Evolutionary conservation across 2,113 vertebrate species (phyloP).

Genomic region (Odontesthes bonariensis): DNA sequence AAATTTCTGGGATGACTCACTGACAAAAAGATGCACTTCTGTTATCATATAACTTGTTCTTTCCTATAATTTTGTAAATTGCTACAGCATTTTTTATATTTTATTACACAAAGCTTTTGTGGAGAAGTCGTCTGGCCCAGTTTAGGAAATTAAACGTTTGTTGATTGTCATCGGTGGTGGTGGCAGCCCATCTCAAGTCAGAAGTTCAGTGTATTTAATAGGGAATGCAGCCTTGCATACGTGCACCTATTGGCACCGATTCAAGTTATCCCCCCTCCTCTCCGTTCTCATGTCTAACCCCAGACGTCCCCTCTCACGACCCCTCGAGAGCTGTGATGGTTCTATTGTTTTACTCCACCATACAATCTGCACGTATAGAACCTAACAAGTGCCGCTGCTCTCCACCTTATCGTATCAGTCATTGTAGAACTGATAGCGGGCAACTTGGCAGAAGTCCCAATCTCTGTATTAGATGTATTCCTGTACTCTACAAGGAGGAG

Average conservation of each 20-base stretch:
- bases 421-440: background rate
- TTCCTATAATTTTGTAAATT: slow-evolving; percentile 61
- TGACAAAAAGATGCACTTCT: slow-evolving; percentile 55
- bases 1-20: slow-evolving; percentile 30
- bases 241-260: slow-evolving; percentile 59
- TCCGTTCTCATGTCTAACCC: slow-evolving; percentile 27
- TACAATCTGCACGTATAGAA: slow-evolving; percentile 70
- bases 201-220: slow-evolving; percentile 61
- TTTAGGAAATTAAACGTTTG: slow-evolving; percentile 4
- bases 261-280: slow-evolving; percentile 32
- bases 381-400: slow-evolving; percentile 36
- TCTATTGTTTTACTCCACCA: slow-evolving; percentile 72
- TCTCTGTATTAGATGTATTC: slow-evolving; percentile 40
- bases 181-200: slow-evolving; percentile 62
- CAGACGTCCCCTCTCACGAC: slow-evolving; percentile 47
- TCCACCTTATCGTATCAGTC: slow-evolving; percentile 20
- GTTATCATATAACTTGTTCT: slow-evolving; percentile 54
- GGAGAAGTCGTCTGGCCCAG: slow-evolving; percentile 41
- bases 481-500: slow-evolving; percentile 49
- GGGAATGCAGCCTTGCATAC: slow-evolving; percentile 52
- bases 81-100: slow-evolving; percentile 1
- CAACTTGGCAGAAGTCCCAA: slow-evolving; percentile 6
- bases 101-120: slow-evolving; percentile 17
- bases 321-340: slow-evolving; percentile 44
- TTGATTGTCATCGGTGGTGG: slow-evolving; percentile 49